These are phyloP conservation scores for Triplophysa bombifrons DNA, from an alignment of 2,797 vertebrate species.

Conservation along the genomic window DNA sequence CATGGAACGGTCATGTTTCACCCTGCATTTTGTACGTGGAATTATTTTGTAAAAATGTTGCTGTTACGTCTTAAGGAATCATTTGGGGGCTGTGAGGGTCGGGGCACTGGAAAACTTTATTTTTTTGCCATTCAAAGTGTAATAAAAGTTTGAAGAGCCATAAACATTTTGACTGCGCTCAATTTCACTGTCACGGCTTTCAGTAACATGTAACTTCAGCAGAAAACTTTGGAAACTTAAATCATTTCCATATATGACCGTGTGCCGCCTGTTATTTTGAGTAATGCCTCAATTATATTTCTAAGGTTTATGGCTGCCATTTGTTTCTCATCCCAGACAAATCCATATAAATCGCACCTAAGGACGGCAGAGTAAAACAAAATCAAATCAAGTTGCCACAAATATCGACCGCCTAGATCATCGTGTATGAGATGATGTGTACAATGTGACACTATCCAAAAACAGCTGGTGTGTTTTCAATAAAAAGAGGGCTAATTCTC, in stretches of 20 bases:
- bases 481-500: neutral
- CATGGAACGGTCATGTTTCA: constrained; percentile 63
- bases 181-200: constrained; percentile 12
- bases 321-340: constrained; percentile 18
- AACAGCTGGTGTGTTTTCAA: neutral
- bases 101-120: constrained; percentile 58
- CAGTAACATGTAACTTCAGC: neutral
- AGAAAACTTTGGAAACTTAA: neutral
- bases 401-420: neutral
- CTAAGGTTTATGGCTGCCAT: neutral
- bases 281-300: constrained; percentile 21
- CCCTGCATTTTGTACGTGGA: constrained; percentile 79
- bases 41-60: constrained; percentile 73
- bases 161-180: constrained; percentile 35
- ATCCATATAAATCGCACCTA: constrained; percentile 1
- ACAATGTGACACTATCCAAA: neutral
- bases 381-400: neutral
- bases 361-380: neutral
- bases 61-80: constrained; percentile 44
- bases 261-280: constrained; percentile 10
- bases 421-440: neutral
- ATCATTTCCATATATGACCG: neutral
- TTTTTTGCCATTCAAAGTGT: constrained; percentile 58
- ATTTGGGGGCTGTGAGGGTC: constrained; percentile 29
- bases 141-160: constrained; percentile 60